Conservation (phyloP, 2,797 vertebrate species). For the Pangasius mekongensis region DNA sequence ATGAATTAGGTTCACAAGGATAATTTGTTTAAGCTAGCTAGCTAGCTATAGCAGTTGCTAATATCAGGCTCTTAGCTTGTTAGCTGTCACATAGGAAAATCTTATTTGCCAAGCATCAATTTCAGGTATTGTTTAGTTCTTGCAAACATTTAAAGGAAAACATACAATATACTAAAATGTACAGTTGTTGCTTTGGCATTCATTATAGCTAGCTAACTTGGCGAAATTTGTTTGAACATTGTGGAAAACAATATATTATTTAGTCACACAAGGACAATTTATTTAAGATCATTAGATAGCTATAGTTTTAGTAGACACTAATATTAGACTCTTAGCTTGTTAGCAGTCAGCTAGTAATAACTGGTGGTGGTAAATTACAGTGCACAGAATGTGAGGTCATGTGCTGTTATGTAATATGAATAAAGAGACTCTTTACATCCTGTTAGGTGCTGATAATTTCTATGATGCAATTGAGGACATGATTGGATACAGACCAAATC, state of each 20-base stretch:
- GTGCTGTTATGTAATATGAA: conserved; percentile 4
- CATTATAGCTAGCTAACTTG: background rate
- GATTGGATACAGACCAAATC: conserved; percentile 97
- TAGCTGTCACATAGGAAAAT: background rate
- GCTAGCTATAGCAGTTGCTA: background rate
- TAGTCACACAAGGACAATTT: background rate
- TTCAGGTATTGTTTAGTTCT: background rate
- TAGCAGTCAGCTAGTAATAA: background rate
- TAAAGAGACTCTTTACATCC: conserved; percentile 7
- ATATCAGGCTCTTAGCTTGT: background rate
- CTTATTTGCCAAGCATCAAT: background rate
- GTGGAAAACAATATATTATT: background rate
- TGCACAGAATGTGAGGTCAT: background rate
- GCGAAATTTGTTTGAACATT: background rate
- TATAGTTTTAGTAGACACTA: background rate
- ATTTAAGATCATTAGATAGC: background rate
- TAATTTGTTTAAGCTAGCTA: background rate
- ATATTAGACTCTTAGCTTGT: background rate
- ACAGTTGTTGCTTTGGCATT: background rate
- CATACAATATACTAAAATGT: background rate
- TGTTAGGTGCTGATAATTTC: conserved; percentile 85
- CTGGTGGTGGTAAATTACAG: background rate
- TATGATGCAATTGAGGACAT: conserved; percentile 98
- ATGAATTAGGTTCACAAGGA: background rate
- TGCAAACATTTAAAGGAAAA: background rate